A percentile compares a stretch with the other conserved stretches of the same genome.
These are phyloP conservation scores for Columba guinea DNA, from an alignment of 2,797 vertebrate species.

Conservation along the genomic window DNA sequence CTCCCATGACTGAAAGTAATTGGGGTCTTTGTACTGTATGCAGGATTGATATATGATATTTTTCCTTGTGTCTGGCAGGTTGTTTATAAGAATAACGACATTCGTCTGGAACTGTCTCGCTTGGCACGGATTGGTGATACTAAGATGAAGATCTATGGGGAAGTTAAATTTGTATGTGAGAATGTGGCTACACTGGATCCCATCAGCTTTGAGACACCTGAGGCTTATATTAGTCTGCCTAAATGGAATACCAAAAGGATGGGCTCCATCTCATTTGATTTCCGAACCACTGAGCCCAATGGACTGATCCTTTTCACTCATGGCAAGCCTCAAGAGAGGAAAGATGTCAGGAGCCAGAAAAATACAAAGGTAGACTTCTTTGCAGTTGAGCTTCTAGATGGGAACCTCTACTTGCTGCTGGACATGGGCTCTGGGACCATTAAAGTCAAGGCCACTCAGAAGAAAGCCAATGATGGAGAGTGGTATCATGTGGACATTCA, in stretches of 20 bases:
- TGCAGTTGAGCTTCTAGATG: conserved; percentile 95
- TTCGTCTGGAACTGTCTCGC: conserved; percentile 94
- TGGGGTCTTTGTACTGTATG: conserved; percentile 47
- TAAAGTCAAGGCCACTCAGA: conserved; percentile 97
- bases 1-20: conserved; percentile 37
- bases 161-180: conserved; percentile 95
- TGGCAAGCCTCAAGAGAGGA: conserved; percentile 94
- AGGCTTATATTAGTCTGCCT: conserved; percentile 96
- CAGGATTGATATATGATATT: conserved; percentile 70
- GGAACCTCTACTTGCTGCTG: conserved; percentile 92
- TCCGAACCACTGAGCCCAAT: conserved; percentile 95
- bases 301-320: conserved; percentile 98
- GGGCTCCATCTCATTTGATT: conserved; percentile 99
- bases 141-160: conserved; percentile 99
- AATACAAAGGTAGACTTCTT: conserved; percentile 99
- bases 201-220: conserved; percentile 96
- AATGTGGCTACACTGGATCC: conserved; percentile 97
- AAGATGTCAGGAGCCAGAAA: conserved; percentile 92
- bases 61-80: conserved; percentile 82
- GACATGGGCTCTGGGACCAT: conserved; percentile 99
- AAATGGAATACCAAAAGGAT: conserved; percentile 99
- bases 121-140: conserved; percentile 95
- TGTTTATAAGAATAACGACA: conserved; percentile 99
- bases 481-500: conserved; percentile 99
- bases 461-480: conserved; percentile 96